Percentiles rank a stretch among this genome's conserved stretches.
These are phyloP conservation scores for Pleuronectes platessa DNA, from an alignment of 2,113 vertebrate species.

Conservation along the genomic window DNA sequence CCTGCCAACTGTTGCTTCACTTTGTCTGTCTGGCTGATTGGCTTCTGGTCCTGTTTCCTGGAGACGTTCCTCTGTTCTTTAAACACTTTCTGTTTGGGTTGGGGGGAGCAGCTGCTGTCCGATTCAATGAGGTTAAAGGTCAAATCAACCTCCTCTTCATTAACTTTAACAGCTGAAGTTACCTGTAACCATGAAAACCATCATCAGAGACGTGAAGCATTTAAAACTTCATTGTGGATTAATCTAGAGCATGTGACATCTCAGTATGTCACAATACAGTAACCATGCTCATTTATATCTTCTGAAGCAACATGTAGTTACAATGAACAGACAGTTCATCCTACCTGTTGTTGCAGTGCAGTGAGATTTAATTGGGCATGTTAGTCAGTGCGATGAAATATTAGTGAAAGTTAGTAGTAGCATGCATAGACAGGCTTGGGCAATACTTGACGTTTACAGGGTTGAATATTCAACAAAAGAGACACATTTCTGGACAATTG, in stretches of 20 bases:
- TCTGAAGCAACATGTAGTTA: background rate
- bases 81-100: slow-evolving; percentile 47
- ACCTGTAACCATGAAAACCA: slow-evolving; percentile 52
- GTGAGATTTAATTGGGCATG: background rate
- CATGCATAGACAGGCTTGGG: slow-evolving; percentile 39
- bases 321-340: background rate
- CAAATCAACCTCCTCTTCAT: slow-evolving; percentile 15
- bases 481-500: no score
- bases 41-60: slow-evolving; percentile 39
- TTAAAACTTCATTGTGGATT: background rate
- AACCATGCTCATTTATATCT: background rate
- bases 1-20: background rate
- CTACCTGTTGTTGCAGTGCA: background rate
- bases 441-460: no score
- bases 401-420: slow-evolving; percentile 38
- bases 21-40: slow-evolving; percentile 12
- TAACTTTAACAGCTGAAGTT: slow-evolving; percentile 19
- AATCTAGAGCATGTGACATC: background rate
- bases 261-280: background rate
- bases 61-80: slow-evolving; percentile 72
- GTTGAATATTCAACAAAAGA: no score
- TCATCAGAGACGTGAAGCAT: background rate
- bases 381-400: slow-evolving; percentile 22
- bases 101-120: slow-evolving; percentile 20
- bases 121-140: background rate